Conservation (phyloP, 2,888 invertebrate genomes). For the Drosophila cognata region DNA sequence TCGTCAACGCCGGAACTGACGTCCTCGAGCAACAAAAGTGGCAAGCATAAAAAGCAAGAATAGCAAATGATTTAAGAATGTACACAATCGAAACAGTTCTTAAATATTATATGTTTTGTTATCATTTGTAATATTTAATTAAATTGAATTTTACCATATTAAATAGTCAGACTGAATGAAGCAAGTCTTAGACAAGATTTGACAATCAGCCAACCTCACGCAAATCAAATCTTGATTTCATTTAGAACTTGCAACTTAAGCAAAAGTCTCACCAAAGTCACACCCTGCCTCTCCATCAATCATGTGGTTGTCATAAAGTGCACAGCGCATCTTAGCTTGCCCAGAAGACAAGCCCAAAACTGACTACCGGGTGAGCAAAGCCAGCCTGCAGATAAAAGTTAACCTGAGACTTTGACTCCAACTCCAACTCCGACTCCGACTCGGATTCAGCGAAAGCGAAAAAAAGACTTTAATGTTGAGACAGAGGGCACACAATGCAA, state of each 20-base stretch:
- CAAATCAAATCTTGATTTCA: slow-evolving; percentile 30
- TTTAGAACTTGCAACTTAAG: slow-evolving; percentile 53
- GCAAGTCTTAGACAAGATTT: neutral
- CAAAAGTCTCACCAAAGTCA: slow-evolving; percentile 40
- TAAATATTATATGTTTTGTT: slow-evolving; percentile 17
- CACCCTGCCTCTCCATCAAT: slow-evolving; percentile 65
- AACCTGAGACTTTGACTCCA: slow-evolving; percentile 28
- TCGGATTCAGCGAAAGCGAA: slow-evolving; percentile 50
- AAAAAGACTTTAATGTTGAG: neutral
- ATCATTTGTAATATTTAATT: slow-evolving; percentile 13
- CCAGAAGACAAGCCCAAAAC: slow-evolving; percentile 12
- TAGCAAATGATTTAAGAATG: neutral
- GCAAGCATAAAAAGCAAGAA: slow-evolving; percentile 21
- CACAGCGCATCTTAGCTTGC: slow-evolving; percentile 45
- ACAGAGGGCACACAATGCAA: slow-evolving; percentile 61
- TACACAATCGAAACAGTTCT: neutral
- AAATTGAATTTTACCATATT: neutral
- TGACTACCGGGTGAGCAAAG: slow-evolving; percentile 57
- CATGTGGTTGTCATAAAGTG: slow-evolving; percentile 41
- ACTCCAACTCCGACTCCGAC: slow-evolving; percentile 1
- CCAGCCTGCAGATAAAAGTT: slow-evolving; percentile 35
- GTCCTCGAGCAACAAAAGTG: neutral
- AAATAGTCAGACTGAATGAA: neutral
- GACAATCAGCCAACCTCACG: neutral
- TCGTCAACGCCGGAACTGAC: neutral